These are phyloP conservation scores for Bubo blakistoni DNA, from an alignment of 2,113 vertebrate genomes.

Conservation along the genomic window DNA sequence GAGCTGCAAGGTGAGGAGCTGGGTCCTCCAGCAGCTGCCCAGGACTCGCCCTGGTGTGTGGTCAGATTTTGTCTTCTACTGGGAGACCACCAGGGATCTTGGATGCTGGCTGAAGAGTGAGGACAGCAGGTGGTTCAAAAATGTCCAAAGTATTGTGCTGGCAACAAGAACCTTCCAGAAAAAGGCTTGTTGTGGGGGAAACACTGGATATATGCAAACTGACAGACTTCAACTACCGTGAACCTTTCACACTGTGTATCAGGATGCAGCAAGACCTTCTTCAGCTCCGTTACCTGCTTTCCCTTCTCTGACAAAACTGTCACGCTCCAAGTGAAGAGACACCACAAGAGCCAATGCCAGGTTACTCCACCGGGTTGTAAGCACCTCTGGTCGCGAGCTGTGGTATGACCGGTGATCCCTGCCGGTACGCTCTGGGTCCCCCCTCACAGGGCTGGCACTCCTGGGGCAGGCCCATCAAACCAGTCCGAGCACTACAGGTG, in stretches of 20 bases:
- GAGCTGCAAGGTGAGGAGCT: neutral
- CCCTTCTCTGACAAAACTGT: neutral
- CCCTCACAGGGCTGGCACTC: neutral
- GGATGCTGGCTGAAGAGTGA: neutral
- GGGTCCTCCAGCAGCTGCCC: neutral
- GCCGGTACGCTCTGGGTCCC: neutral
- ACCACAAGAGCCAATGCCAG: neutral
- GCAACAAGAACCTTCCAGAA: neutral
- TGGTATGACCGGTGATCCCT: neutral
- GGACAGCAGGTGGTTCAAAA: neutral
- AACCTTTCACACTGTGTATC: neutral
- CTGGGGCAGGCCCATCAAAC: neutral
- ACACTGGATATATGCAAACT: neutral
- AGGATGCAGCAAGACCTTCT: neutral
- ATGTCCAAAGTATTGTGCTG: neutral
- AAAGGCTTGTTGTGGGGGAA: neutral
- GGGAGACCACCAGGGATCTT: neutral
- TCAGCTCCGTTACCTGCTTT: neutral
- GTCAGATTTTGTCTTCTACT: neutral
- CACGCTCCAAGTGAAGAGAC: neutral
- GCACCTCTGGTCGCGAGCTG: neutral
- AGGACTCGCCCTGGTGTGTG: neutral
- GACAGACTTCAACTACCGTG: neutral
- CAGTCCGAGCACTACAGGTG: neutral
- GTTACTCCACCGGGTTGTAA: neutral